Conservation (phyloP, 2,888 invertebrate genomes). For the Drosophila flavopinicola region DNA sequence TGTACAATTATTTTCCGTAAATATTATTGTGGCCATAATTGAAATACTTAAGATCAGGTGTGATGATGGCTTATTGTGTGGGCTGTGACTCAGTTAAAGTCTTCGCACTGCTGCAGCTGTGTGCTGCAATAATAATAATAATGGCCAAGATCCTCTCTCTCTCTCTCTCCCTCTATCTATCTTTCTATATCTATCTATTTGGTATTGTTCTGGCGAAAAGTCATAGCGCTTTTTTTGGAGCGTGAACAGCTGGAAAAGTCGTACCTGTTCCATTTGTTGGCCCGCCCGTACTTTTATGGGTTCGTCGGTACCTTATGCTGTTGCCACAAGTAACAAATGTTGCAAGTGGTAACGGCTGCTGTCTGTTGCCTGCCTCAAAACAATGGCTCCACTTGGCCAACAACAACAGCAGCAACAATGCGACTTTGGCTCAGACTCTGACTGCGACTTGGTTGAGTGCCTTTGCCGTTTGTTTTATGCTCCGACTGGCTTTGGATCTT, state of each 20-base stretch:
- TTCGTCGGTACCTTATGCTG: constrained; percentile 72
- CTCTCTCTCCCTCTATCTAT: neutral
- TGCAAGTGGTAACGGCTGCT: constrained; percentile 66
- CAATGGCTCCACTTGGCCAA: constrained; percentile 61
- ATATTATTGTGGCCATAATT: constrained; percentile 63
- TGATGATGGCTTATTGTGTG: constrained; percentile 10
- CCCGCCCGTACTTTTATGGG: constrained; percentile 78
- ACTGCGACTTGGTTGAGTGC: constrained; percentile 75
- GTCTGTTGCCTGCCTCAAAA: constrained; percentile 40
- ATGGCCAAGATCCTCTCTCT: constrained; percentile 2
- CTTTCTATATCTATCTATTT: constrained; percentile 14
- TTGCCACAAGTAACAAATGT: constrained; percentile 59
- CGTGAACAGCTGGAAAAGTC: constrained; percentile 71
- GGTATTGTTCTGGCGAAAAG: constrained; percentile 63
- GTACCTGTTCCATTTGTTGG: constrained; percentile 77
- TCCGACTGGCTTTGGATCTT: constrained; percentile 59
- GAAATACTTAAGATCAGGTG: constrained; percentile 44
- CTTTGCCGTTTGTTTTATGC: constrained; percentile 76
- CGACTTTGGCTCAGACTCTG: constrained; percentile 19
- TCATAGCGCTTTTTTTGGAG: constrained; percentile 71
- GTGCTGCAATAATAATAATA: constrained; percentile 18
- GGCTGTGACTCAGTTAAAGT: constrained; percentile 45
- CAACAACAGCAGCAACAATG: constrained; percentile 42
- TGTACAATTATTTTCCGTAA: constrained; percentile 64
- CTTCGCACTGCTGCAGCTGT: neutral